Evolutionary conservation across 2,888 invertebrate species (phyloP).

Genomic region (Exephanes ischioxanthus): DNA sequence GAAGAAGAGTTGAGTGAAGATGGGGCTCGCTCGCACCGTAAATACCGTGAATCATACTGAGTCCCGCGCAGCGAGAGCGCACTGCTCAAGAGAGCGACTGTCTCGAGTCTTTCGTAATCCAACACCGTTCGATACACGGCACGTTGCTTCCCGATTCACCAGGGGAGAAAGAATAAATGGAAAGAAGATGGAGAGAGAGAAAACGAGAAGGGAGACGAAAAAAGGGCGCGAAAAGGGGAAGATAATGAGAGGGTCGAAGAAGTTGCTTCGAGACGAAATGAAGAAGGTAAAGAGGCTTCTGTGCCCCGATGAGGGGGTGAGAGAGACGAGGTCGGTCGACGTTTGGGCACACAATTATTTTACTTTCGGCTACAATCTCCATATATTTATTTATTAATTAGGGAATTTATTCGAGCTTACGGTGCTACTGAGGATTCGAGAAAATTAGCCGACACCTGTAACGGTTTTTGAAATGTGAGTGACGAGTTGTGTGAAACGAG

Average conservation of each 20-base stretch:
- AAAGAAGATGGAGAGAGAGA: constrained; percentile 39
- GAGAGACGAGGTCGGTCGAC: not conserved
- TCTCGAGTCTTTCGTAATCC: constrained; percentile 67
- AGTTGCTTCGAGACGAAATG: constrained; percentile 51
- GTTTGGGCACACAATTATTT: constrained; percentile 13
- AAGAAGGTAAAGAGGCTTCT: constrained; percentile 54
- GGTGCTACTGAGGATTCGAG: not conserved
- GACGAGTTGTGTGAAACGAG: not conserved
- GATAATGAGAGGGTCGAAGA: constrained; percentile 59
- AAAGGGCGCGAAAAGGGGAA: constrained; percentile 37
- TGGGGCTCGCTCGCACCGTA: constrained; percentile 69
- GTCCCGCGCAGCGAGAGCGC: constrained; percentile 53
- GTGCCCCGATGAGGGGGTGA: constrained; percentile 6
- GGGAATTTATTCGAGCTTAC: not conserved
- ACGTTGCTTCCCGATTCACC: constrained; percentile 62
- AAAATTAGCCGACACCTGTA: constrained; percentile 11
- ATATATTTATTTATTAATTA: constrained; percentile 43
- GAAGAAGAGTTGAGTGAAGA: constrained; percentile 55
- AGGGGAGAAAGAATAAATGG: constrained; percentile 62
- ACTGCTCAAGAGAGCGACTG: constrained; percentile 49
- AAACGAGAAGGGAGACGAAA: constrained; percentile 21
- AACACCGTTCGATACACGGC: constrained; percentile 67
- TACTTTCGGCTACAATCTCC: not conserved
- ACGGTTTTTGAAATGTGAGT: not conserved
- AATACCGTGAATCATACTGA: constrained; percentile 80